Percentiles rank a stretch among this genome's conserved stretches.
Evolutionary conservation across 2,113 vertebrate genomes (phyloP).

Genomic region (Cottus gobio): DNA sequence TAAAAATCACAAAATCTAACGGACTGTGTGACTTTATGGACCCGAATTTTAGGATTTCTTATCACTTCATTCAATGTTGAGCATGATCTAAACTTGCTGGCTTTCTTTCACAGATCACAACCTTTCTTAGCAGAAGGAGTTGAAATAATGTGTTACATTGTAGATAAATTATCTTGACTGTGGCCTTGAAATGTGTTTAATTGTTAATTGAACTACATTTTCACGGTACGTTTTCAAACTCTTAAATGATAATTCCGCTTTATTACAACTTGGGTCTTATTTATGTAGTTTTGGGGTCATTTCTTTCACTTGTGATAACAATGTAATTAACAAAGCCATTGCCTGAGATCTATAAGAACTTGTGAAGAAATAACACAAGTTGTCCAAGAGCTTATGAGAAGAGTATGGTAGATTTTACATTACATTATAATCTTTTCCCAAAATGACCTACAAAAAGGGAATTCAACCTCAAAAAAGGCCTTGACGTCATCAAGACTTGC

Average conservation of each 20-base stretch:
- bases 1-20: background rate
- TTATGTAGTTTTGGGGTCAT: background rate
- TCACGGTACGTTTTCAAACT: background rate
- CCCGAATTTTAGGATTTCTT: constrained; percentile 5
- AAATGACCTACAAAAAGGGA: too few relatives aligned
- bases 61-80: background rate
- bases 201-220: background rate
- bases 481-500: too few relatives aligned
- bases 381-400: background rate
- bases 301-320: background rate
- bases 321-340: background rate
- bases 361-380: background rate
- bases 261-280: background rate
- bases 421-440: background rate
- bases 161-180: background rate
- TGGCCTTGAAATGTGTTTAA: background rate
- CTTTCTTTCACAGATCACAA: background rate
- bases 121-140: background rate
- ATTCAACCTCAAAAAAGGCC: background rate
- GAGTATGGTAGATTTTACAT: background rate
- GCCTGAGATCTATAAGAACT: too few relatives aligned
- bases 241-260: background rate
- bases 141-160: background rate
- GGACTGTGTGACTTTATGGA: background rate
- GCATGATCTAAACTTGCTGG: background rate